These are phyloP conservation scores for Clistopyga incitator DNA, from an alignment of 2,888 invertebrate species.

Conservation along the genomic window DNA sequence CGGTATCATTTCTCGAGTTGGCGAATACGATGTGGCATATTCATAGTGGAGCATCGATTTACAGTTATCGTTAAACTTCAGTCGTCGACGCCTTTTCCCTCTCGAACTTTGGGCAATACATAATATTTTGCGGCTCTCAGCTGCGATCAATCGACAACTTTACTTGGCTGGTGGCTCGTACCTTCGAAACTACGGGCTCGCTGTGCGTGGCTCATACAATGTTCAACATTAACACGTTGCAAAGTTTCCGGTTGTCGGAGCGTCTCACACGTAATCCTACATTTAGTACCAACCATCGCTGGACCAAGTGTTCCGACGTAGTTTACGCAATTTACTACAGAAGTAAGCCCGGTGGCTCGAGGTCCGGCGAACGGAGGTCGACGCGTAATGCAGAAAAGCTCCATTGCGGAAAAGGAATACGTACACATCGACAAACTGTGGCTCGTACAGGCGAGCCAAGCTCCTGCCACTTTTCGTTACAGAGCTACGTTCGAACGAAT, in stretches of 20 bases:
- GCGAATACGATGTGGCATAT: background rate
- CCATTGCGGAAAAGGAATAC: background rate
- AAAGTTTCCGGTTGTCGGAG: slow-evolving; percentile 26
- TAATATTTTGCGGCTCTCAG: slow-evolving; percentile 48
- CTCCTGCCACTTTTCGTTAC: background rate
- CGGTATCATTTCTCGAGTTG: background rate
- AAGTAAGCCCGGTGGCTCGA: slow-evolving; percentile 34
- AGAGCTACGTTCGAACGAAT: slow-evolving; percentile 16
- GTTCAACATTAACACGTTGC: slow-evolving; percentile 6
- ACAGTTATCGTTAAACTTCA: background rate
- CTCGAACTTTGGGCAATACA: slow-evolving; percentile 43
- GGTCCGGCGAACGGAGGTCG: slow-evolving; percentile 19
- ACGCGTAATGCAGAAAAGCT: background rate
- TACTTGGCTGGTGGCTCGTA: slow-evolving; percentile 25
- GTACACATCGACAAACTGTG: background rate
- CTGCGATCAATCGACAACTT: slow-evolving; percentile 60
- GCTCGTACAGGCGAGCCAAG: background rate
- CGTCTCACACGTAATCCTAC: slow-evolving; percentile 66
- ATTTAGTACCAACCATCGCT: slow-evolving; percentile 68
- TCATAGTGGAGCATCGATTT: background rate
- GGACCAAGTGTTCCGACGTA: slow-evolving; percentile 65
- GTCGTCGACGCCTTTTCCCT: background rate
- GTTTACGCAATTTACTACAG: slow-evolving; percentile 68
- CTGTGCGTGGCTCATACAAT: background rate
- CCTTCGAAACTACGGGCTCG: background rate